Conservation (phyloP, 2,113 vertebrate species). For the Menura novaehollandiae region DNA sequence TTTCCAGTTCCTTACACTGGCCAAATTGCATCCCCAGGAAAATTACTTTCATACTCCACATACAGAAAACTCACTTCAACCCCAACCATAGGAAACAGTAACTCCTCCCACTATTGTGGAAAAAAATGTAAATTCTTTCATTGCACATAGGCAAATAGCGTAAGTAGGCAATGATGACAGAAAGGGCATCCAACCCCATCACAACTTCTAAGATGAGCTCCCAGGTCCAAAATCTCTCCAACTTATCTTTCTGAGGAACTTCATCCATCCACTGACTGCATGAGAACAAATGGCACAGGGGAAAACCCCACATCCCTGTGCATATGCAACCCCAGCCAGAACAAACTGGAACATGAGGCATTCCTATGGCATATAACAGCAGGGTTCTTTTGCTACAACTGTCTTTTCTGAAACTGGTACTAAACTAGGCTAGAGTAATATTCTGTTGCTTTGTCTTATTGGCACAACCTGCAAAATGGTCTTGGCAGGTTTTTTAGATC, state of each 20-base stretch:
- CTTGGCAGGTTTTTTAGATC: not conserved
- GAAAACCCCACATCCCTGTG: not conserved
- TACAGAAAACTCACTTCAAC: not conserved
- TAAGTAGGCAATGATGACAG: not conserved
- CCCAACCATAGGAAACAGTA: not conserved
- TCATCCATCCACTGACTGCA: not conserved
- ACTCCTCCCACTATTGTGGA: not conserved
- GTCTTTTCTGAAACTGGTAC: not conserved
- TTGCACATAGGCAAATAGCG: rapidly evolving
- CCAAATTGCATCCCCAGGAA: not conserved
- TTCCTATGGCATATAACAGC: not conserved
- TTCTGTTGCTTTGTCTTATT: not conserved
- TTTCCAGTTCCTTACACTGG: not conserved
- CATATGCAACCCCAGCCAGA: not conserved
- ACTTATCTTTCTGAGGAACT: not conserved
- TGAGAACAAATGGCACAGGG: not conserved
- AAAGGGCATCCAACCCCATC: not conserved
- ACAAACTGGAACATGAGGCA: not conserved
- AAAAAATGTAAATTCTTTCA: not conserved
- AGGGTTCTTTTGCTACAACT: not conserved
- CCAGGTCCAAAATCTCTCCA: not conserved
- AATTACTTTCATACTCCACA: not conserved
- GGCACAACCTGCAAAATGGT: not conserved
- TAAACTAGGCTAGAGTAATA: not conserved
- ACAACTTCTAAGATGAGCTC: not conserved